Evolutionary conservation across 2,113 vertebrate genomes (phyloP), one percentile per base, ranked within the genome.

Genomic region (Rhipidura dahli): DNA sequence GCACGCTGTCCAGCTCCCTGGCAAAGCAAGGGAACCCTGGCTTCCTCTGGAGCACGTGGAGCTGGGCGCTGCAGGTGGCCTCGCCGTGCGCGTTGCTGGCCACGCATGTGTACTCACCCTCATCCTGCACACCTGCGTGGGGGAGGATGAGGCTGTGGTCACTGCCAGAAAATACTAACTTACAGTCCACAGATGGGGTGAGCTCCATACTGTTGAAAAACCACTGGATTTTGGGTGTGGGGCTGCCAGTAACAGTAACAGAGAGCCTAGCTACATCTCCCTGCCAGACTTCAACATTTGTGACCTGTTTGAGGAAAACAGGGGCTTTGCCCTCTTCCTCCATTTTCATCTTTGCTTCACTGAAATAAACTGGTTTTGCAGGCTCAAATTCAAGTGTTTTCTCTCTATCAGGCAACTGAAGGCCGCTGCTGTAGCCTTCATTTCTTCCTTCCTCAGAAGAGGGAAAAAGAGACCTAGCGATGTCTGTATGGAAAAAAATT

Each of bases 311-410:
- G 71, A 98, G 96, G 95, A 99, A 99, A 96, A 98, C 64, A 42
- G 99, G 99, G 51, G 82, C 90, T 84, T 51, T 95, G 50, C 89
- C 93, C 31, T 53, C 89, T 8, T 98, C 98, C 96, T 99, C 98
- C 75, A 96, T 98, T 98, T 98, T 97, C 69, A 97, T 97, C 93
- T 98, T 98, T 92, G 97, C 96, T 94, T 97, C 97, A 83, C 96
- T 98, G 88, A 98, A 98, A 95, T 98, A 98, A 96, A 92, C 95
- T 98, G 98, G 97, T 87, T 98, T 91, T 96, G 98, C 99, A 99
- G 99, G 98, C 94, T 98, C 97, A 98, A 98, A 98, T 98, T 99
- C 99, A 99, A 99, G 98, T 98, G 98, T 99, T 99, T 98, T 98
- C 31, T 98, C 95, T 98, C 94, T 98, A 70, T 98, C 92, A 89